These are phyloP conservation scores for Macropodus opercularis DNA, from an alignment of 2,797 vertebrate species.

Conservation along the genomic window DNA sequence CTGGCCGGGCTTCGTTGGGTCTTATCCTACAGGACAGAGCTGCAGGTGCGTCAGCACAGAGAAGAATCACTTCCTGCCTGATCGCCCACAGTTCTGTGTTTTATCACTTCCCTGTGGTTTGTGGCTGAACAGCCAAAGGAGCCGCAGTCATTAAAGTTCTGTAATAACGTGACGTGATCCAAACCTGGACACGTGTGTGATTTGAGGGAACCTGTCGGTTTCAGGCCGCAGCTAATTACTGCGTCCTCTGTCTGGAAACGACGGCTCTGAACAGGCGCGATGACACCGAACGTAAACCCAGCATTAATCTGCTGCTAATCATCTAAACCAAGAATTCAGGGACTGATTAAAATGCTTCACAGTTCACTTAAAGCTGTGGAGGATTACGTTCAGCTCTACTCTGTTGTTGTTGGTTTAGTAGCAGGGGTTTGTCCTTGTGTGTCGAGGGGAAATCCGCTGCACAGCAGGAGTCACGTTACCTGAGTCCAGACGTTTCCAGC, in stretches of 20 bases:
- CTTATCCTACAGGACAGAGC: too few relatives aligned
- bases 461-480: background rate
- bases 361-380: constrained; percentile 16
- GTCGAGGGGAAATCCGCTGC: constrained; percentile 7
- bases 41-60: background rate
- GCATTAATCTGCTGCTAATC: constrained; percentile 50
- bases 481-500: background rate
- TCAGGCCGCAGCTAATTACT: too few relatives aligned
- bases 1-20: too few relatives aligned
- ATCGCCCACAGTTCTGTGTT: background rate
- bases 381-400: constrained; percentile 36
- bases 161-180: too few relatives aligned
- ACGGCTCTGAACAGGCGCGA: too few relatives aligned
- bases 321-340: constrained; percentile 37
- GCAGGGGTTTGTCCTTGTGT: constrained; percentile 13
- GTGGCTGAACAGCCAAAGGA: background rate
- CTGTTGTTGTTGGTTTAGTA: constrained; percentile 31
- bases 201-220: too few relatives aligned
- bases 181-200: too few relatives aligned
- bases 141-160: background rate
- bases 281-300: too few relatives aligned
- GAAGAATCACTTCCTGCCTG: constrained; percentile 27
- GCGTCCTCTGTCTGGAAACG: too few relatives aligned
- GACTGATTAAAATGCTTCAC: constrained; percentile 35
- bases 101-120: constrained; percentile 3